Conservation (phyloP, 2,888 invertebrate species). For the Cephalotes varians region DNA sequence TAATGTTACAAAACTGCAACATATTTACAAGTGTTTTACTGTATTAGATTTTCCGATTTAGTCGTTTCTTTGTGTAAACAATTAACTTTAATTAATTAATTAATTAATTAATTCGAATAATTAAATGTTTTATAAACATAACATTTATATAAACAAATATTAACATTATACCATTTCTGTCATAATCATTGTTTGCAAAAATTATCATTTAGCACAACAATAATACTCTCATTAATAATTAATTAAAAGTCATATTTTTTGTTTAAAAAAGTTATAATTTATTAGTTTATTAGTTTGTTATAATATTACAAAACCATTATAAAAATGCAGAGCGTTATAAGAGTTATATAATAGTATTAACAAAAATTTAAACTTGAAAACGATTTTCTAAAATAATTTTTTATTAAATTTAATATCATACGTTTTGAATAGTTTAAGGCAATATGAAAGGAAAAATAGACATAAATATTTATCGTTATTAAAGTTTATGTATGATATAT, state of each 20-base stretch:
- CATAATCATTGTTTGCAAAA: background rate
- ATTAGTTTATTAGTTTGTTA: too few species aligned
- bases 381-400: background rate
- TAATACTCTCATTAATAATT: background rate
- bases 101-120: slow-evolving; percentile 1
- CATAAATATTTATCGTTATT: background rate
- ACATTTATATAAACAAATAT: background rate
- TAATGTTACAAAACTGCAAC: too few species aligned
- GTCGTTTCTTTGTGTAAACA: background rate
- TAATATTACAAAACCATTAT: background rate
- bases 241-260: background rate
- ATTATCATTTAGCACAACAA: background rate
- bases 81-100: too few species aligned
- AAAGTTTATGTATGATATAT: background rate
- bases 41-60: background rate
- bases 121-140: slow-evolving; percentile 4
- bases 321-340: background rate
- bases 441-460: background rate
- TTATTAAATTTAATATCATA: background rate
- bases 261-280: too few species aligned
- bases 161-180: background rate
- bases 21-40: background rate
- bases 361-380: background rate
- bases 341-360: background rate
- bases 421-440: background rate